Evolutionary conservation across 2,113 vertebrate species (phyloP), one percentile per base, ranked within the genome.

Genomic region (Pelvicachromis taeniatus): DNA sequence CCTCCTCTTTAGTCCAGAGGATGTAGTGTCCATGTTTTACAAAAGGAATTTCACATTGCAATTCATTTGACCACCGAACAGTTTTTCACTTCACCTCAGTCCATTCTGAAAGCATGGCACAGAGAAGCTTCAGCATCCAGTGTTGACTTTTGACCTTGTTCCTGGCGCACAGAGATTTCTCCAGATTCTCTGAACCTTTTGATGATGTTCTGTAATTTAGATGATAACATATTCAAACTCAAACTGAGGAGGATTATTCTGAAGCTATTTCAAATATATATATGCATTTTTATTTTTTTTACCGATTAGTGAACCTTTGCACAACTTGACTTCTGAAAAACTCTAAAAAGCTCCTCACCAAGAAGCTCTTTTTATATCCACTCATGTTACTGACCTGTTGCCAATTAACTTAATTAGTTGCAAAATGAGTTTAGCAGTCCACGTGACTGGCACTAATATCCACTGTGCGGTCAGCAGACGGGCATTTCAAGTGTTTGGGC

Each of bases 401-500:
- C 61, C 61, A 65, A 8, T 21, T 65, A 65, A 65, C 33, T 2
- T 65, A 13, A n/a, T 40, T 65, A 40, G 61, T 14, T 65, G 35
- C 40, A 65, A 65, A 65, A 65, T 65, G 31, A 80, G 70, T 85
- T 83, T 5, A 73, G 80, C 61, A 82, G 75, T 84, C 85, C 70
- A 84, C 55, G 21, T n/a, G 42, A 52, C 52, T 26, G 54, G 40
- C 23, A 45, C 8, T 89, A 78, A 88, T 91, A 90, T 88, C 81
- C 81, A 85, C 45, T 4, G 63, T 81, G 65, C 9, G 54, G 31
- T 40, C 33, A 40, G 63, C 38, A 84, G 45, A 54, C 17, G 38
- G 52, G 33, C 56, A 17, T 77, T 65, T 83, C 19, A 42, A 90
- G 68, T 80, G 63, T 40, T 78, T 50, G 40, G 35, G 6, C 82